These are phyloP conservation scores for Molossus molossus DNA, from an alignment of 2,797 vertebrate genomes.

Conservation along the genomic window DNA sequence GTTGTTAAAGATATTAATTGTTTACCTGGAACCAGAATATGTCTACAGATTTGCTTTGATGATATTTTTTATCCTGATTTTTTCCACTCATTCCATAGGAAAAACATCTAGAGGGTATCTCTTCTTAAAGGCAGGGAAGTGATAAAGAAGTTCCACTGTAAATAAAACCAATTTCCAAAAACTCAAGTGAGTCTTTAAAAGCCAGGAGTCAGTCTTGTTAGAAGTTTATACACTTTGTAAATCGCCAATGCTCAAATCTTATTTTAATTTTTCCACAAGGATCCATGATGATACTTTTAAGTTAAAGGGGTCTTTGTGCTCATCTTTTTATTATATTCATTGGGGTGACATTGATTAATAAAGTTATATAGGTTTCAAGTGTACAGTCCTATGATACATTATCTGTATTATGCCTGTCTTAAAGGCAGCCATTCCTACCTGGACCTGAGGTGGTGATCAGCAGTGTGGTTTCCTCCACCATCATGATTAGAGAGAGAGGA, in stretches of 20 bases:
- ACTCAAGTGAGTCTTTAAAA: neutral
- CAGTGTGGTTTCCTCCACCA: neutral
- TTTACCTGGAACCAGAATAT: neutral
- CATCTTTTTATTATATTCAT: neutral
- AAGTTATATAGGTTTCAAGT: neutral
- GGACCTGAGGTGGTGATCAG: neutral
- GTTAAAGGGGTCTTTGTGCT: neutral
- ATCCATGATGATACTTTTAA: neutral
- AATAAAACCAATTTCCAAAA: neutral
- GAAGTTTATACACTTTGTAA: neutral
- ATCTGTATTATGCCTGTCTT: neutral
- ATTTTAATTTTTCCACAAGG: neutral
- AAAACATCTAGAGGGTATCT: neutral
- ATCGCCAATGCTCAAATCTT: neutral
- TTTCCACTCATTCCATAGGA: neutral
- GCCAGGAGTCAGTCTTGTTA: neutral
- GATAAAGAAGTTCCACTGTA: neutral
- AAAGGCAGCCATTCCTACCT: neutral
- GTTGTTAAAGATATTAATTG: neutral
- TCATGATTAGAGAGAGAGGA: neutral
- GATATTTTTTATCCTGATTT: neutral
- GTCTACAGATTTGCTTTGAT: neutral
- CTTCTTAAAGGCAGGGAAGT: neutral
- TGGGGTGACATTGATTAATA: neutral
- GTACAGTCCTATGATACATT: neutral